Base-by-base conservation (phyloP, 2,888 invertebrate species). In the Pyrocoelia pectoralis region DNA sequence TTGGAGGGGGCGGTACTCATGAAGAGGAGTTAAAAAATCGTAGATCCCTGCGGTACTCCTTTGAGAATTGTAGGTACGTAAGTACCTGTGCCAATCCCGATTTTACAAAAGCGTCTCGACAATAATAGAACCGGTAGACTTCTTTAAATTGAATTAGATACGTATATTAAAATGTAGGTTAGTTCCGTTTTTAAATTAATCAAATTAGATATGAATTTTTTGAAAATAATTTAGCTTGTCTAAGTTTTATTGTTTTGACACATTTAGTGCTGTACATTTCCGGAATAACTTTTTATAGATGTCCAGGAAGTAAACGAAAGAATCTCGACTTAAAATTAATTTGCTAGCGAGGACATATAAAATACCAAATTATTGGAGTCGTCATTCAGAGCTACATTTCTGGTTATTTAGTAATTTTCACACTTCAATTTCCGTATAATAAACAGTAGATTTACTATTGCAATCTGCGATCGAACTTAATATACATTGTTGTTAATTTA, bases 241-340 rank as follows among this genome's bases (percentile, higher is more conserved):
- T 52, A 59, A 52, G 29, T 53, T 59, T 55, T 52, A 43, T 61
- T 56, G 40, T 62, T 62, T 52, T 62, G 62, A 57, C 62, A 62
- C 57, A 41, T 52, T 57, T 56, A 56, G 18, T 46, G 54, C 38
- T 19, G 13, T 17, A 58, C 54, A 46, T 57, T 63, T 63, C 63
- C 63, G 28, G 58, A 48, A 40, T 63, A 38, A 63, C 63, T 57
- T 63, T 63, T 58, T 62, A 53, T 62, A 62, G 62, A 41, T 19
- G 54, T 59, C 58, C 40, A 63, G 63, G 63, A 63, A 63, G 57
- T 41, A 29, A 56, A 15, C 29, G 51, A 62, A 56, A 56, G 51
- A 56, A 61, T 56, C 51, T 43, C 43, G 19, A 19, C 28, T 50
- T 28, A 24, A 50, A 28, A 28, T 50, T 50, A 50, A 50, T 50